Percentiles rank a stretch among this genome's conserved stretches.
Conservation (phyloP, 1,140 invertebrate species). For the Aphelinus certus region DNA sequence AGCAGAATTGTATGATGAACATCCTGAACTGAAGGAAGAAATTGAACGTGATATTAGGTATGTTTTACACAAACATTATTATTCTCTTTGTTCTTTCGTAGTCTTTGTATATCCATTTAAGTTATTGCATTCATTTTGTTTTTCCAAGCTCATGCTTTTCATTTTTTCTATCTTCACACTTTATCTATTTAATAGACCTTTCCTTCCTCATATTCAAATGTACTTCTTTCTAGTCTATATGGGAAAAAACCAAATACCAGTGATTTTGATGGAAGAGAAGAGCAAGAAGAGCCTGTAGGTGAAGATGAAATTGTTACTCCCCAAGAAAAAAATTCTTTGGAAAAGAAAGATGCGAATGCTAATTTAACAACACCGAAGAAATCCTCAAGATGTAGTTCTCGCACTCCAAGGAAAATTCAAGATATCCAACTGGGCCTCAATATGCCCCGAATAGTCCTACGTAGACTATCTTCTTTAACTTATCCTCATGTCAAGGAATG, state of each 20-base stretch:
- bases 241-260: conserved; percentile 34
- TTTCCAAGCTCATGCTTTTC: not conserved
- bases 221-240: conserved; percentile 34
- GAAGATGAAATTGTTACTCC: not conserved
- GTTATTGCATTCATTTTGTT: not conserved
- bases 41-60: conserved; percentile 53
- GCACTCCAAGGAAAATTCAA: conserved; percentile 26
- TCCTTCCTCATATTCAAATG: conserved; percentile 1
- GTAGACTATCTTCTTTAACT: conserved; percentile 49
- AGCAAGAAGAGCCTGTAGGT: not conserved
- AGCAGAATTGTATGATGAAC: conserved; percentile 51
- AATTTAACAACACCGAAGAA: not conserved
- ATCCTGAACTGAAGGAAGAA: conserved; percentile 57
- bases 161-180: too few species aligned
- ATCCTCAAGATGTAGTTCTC: not conserved
- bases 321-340: not conserved
- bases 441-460: conserved; percentile 46
- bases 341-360: conserved; percentile 19
- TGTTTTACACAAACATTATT: conserved; percentile 1
- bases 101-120: too few species aligned
- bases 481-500: conserved; percentile 40
- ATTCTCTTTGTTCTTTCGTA: too few species aligned
- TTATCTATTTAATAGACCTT: too few species aligned
- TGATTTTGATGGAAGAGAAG: conserved; percentile 31
- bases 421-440: not conserved